Base-by-base conservation (phyloP, 2,888 invertebrate genomes). In the Lampropteryx suffumata region DNA sequence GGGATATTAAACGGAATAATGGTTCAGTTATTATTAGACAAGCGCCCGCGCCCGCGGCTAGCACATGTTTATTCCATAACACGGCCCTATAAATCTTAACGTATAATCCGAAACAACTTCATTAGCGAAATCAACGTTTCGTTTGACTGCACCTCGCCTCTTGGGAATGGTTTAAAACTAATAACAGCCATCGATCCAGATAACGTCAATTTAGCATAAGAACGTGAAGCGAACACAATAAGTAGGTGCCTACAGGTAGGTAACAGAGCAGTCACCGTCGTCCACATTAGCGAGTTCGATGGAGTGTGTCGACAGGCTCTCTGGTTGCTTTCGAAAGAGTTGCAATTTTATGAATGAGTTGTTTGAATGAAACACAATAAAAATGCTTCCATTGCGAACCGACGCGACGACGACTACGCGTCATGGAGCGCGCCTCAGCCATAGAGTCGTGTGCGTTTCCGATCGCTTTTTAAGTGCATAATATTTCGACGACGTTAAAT, bases 271-370 rank as follows among this genome's bases (percentile, higher is more conserved):
- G 60, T 8, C 51, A 58, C 14, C n/a, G n/a, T 59, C 58, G 61
- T 46, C 59, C 73, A 71, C 70, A 78, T 82, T 80, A 75, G 69
- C 75, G 75, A 64, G 64, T 59, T 69, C 77, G 70, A 70, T 80
- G 73, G 67, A 77, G 80, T 79, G 82, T 79, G 65, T 66, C 83
- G 73, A 61, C 68, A 47, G 52, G 70, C 66, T 76, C 79, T 84
- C 81, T 69, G 73, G 76, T 82, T 83, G 76, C 79, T 71, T 70
- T 72, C 72, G 65, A 79, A 76, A 74, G 76, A 80, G 76, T 79
- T 79, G 79, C 84, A 87, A 87, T 89, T 88, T 87, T 86, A 86
- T 88, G 88, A 88, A 89, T 88, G 87, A 86, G 75, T 82, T 84
- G 81, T 82, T 88, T 84, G 82, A 87, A 89, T 85, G 84, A 81